Evolutionary conservation across 2,888 invertebrate genomes (phyloP).

Genomic region (Steromphala cineraria): DNA sequence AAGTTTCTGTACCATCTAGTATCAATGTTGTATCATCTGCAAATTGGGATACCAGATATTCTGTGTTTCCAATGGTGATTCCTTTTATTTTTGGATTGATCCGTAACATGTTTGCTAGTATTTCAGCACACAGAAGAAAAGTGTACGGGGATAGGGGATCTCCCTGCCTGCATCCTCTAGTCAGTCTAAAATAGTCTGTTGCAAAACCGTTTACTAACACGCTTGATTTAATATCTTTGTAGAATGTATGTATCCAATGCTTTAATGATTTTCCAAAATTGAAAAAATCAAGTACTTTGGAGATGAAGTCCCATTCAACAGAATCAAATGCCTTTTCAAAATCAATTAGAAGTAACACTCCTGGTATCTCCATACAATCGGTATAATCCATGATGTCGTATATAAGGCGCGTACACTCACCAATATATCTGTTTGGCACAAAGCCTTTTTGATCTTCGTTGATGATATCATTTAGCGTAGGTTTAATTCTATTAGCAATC

Average conservation of each 20-base stretch:
- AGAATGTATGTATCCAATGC: not conserved
- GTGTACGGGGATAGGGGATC: conserved; percentile 15
- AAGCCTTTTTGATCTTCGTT: conserved; percentile 2
- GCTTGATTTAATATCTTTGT: not conserved
- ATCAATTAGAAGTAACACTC: conserved; percentile 1
- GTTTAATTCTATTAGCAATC: not conserved
- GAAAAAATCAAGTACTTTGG: not conserved
- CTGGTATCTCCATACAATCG: not conserved
- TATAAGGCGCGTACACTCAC: not conserved
- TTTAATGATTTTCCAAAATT: not conserved
- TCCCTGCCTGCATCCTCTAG: conserved; percentile 26
- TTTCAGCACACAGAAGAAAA: not conserved
- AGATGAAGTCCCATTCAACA: not conserved
- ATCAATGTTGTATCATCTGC: conserved; percentile 25
- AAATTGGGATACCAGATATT: conserved; percentile 14
- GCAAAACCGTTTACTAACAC: not conserved
- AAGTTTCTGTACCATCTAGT: conserved; percentile 22
- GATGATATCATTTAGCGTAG: not conserved
- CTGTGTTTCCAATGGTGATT: not conserved
- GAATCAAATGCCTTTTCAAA: conserved; percentile 18
- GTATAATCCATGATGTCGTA: conserved; percentile 17
- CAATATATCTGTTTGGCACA: conserved; percentile 5
- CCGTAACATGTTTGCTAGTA: conserved; percentile 17
- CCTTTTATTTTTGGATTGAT: conserved; percentile 8
- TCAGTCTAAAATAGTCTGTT: not conserved